Percentiles rank a stretch among this genome's conserved stretches.
Evolutionary conservation across 2,888 invertebrate species (phyloP).

Genomic region (Ernsta delagoae): DNA sequence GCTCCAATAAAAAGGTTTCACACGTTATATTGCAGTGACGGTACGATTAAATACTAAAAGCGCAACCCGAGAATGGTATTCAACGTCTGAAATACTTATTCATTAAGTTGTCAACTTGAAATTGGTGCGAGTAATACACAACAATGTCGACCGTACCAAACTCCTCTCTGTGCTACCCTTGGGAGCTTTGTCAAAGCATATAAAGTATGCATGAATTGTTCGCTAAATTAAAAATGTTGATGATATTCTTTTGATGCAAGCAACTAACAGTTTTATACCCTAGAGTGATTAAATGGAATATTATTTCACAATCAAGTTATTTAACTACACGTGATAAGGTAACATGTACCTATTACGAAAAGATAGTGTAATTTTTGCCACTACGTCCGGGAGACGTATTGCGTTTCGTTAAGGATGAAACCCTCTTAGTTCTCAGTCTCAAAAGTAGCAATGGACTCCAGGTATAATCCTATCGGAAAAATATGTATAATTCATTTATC

Average conservation of each 20-base stretch:
- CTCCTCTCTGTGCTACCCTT: not conserved
- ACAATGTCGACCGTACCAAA: constrained; percentile 20
- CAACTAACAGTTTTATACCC: not conserved
- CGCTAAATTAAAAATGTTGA: constrained; percentile 25
- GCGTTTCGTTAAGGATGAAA: no score
- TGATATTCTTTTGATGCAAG: constrained; percentile 9
- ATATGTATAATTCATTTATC: no score
- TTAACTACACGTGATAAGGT: no score
- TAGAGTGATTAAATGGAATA: no score
- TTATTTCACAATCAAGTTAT: no score
- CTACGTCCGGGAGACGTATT: no score
- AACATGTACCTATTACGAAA: no score
- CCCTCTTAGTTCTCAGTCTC: no score
- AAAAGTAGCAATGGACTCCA: no score
- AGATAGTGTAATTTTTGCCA: no score
- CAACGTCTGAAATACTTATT: constrained; percentile 12
- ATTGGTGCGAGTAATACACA: constrained; percentile 21
- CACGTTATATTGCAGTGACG: not conserved
- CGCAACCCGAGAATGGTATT: not conserved
- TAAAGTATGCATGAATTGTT: constrained; percentile 29
- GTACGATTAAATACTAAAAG: not conserved
- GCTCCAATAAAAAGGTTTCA: not conserved
- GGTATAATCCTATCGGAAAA: no score
- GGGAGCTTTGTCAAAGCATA: constrained; percentile 15
- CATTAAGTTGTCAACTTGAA: constrained; percentile 17